Percentiles rank a stretch among this genome's conserved stretches.
phyloP scores from a whole-genome alignment of 2,888 invertebrate species.

The Cephus spinipes region DNA sequence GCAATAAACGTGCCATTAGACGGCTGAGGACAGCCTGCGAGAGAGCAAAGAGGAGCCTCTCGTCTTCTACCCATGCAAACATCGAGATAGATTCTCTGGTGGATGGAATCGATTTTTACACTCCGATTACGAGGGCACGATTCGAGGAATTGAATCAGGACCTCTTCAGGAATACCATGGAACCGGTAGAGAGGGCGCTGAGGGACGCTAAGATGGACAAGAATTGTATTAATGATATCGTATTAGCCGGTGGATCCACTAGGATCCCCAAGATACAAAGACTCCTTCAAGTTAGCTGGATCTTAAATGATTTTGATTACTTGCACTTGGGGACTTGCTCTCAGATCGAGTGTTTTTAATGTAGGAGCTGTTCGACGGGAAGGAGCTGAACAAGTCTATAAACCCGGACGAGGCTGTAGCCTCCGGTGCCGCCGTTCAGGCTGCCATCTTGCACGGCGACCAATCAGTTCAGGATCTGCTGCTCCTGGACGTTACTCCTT shows the following conservation, averaged over 20 bases:
- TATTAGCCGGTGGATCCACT: constrained; percentile 90
- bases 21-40: constrained; percentile 89
- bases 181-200: constrained; percentile 88
- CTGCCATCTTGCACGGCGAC: constrained; percentile 91
- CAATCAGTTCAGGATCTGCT: constrained; percentile 91
- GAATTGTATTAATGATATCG: constrained; percentile 82
- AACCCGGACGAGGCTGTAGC: constrained; percentile 97
- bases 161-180: constrained; percentile 81
- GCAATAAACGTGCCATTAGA: constrained; percentile 75
- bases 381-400: constrained; percentile 94
- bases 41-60: constrained; percentile 81
- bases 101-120: constrained; percentile 92
- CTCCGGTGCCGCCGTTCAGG: constrained; percentile 94
- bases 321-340: constrained; percentile 56
- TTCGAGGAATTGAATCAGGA: constrained; percentile 94
- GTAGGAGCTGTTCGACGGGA: constrained; percentile 83
- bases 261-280: constrained; percentile 93
- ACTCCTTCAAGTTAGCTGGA: constrained; percentile 72
- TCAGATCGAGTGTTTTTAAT: constrained; percentile 49
- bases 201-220: constrained; percentile 88
- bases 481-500: constrained; percentile 88
- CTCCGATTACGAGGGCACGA: constrained; percentile 83
- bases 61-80: constrained; percentile 82
- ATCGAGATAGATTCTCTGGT: constrained; percentile 91
- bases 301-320: constrained; percentile 54